phyloP scores from a whole-genome alignment of 2,888 invertebrate genomes.

The Allolobophora icterica region DNA sequence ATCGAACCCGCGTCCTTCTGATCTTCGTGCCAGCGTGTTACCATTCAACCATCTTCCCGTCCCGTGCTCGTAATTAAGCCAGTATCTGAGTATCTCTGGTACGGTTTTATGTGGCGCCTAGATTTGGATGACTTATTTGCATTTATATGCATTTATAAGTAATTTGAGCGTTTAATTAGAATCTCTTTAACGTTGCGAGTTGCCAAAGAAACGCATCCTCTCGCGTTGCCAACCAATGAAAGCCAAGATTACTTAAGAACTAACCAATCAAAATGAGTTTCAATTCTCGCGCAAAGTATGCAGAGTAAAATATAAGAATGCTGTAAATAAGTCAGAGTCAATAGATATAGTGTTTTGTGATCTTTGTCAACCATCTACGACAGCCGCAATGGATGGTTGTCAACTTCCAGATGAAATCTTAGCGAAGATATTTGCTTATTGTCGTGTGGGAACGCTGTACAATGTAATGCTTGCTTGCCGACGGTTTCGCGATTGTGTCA shows the following conservation, averaged over 20 bases:
- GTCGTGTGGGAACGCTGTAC: slow-evolving; percentile 22
- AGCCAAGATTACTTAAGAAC: neutral
- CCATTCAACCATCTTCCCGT: no score
- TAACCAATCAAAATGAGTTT: neutral
- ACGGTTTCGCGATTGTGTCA: slow-evolving; percentile 31
- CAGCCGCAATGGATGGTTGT: neutral
- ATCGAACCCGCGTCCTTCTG: no score
- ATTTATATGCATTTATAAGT: no score
- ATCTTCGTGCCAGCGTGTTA: no score
- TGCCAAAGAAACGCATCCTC: neutral
- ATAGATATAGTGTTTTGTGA: no score
- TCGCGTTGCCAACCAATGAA: neutral
- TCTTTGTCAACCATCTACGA: neutral
- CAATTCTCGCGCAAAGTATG: neutral
- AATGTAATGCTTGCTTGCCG: slow-evolving; percentile 25
- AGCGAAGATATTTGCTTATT: slow-evolving; percentile 29
- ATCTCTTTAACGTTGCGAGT: neutral
- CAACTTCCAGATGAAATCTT: slow-evolving; percentile 38
- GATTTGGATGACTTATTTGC: no score
- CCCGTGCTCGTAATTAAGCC: no score
- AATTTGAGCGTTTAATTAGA: no score
- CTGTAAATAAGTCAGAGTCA: no score
- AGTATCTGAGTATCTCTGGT: no score
- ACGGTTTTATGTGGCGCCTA: neutral
- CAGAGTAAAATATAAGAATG: neutral